A percentile compares a stretch with the other conserved stretches of the same genome.
Evolutionary conservation across 23 tunicate genomes (phyloP).

Genomic region (Ciona savignyi): DNA sequence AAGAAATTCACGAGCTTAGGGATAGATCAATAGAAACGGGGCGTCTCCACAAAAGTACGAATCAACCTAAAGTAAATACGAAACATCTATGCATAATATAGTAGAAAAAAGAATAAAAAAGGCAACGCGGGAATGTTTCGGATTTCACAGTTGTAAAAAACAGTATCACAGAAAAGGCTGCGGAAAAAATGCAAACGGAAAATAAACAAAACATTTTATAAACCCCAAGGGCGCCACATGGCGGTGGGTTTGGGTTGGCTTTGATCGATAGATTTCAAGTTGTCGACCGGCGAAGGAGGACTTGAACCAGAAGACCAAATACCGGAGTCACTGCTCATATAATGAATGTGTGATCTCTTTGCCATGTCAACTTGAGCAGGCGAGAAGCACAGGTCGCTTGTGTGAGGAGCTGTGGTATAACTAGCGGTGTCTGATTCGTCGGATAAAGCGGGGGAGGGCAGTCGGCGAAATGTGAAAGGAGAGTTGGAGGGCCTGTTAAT

Average conservation of each 20-base stretch:
- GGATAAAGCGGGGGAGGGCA: slow-evolving; percentile 13
- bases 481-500: slow-evolving; percentile 29
- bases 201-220: too few relatives aligned
- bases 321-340: slow-evolving; percentile 36
- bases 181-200: too few relatives aligned
- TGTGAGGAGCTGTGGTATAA: background rate
- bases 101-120: too few relatives aligned
- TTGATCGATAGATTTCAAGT: background rate
- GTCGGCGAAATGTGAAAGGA: slow-evolving; percentile 10
- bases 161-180: too few relatives aligned
- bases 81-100: too few relatives aligned
- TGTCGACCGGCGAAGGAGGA: slow-evolving; percentile 21
- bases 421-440: background rate
- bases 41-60: too few relatives aligned
- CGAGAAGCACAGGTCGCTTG: background rate
- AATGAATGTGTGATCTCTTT: background rate
- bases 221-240: slow-evolving; percentile 31
- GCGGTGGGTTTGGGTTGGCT: background rate
- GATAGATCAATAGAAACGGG: too few relatives aligned
- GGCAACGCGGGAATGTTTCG: too few relatives aligned
- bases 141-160: too few relatives aligned
- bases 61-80: too few relatives aligned
- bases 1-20: too few relatives aligned
- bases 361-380: background rate
- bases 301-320: slow-evolving; percentile 34